Evolutionary conservation across 1,140 invertebrate species (phyloP), one percentile per base, ranked within the genome.

Genomic region (Drosophila kurseongensis): DNA sequence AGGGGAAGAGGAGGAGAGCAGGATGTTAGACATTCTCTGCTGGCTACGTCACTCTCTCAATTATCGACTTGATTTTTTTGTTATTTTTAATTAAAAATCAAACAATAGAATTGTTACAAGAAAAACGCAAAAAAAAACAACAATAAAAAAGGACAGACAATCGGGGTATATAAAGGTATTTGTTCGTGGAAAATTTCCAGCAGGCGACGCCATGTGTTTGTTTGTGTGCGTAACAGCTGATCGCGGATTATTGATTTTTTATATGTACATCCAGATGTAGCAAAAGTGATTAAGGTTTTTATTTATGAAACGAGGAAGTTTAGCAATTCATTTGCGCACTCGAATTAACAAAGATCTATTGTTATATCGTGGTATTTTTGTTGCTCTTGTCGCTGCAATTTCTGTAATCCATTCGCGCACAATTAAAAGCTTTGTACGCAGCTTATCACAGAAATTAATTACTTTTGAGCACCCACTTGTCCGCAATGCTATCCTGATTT

Each of bases 171-270:
- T 56, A 71, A 56, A 56, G 50, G 27, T 42, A 42, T 69, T 58
- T 72, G 65, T 71, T 66, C 81, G 78, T 82, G 80, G 80, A 74
- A 83, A 82, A 82, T 82, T 82, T 84, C 60, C 41, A 56, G 48
- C 38, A 65, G 59, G 60, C 65, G 23, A 68, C 38, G 58, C 50
- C 48, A 79, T 54, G 36, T 48, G 56, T 63, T 61, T 44, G 44
- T 54, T 16, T 57, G 71, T 74, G 47, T 77, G 78, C 66, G 75
- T 55, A 88, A 82, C 83, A 86, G 83, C 83, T 86, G 83, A 86
- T 86, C 79, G 61, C 41, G 14, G 58, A 58, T 56, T 83, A 83
- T 82, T 71, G 71, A 85, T 69, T 84, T 84, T 76, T 57, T 72
- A 38, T 62, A 35, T 35, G 41, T 23, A 50, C 16, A 35, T 54